Conservation (phyloP, 2,797 vertebrate genomes). For the Allobates femoralis region DNA sequence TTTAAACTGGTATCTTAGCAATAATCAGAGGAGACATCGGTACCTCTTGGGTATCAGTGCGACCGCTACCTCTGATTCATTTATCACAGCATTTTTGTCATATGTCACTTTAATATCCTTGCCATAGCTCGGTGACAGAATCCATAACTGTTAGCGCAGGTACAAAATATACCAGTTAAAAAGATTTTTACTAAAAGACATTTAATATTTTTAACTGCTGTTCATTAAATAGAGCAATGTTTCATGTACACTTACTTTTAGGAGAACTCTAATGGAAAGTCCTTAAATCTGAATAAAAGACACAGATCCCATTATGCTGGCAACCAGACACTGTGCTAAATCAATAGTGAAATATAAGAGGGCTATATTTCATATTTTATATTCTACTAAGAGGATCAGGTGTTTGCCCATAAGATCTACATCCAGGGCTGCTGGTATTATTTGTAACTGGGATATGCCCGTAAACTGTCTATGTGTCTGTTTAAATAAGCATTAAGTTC, state of each 20-base stretch:
- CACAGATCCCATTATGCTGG: slow-evolving; percentile 15
- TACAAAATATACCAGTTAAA: neutral
- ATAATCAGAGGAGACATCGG: neutral
- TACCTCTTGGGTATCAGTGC: neutral
- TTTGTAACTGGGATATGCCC: slow-evolving; percentile 73
- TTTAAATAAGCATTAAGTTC: slow-evolving; percentile 82
- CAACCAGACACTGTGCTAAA: slow-evolving; percentile 50
- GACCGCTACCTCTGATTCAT: neutral
- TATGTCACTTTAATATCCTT: neutral
- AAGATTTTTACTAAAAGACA: neutral
- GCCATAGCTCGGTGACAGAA: neutral
- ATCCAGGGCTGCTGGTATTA: slow-evolving; percentile 70
- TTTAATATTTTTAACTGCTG: slow-evolving; percentile 7
- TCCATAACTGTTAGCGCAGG: neutral
- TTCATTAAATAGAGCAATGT: neutral
- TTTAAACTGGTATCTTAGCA: neutral
- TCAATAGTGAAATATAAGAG: slow-evolving; percentile 61
- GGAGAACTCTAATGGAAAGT: slow-evolving; percentile 27
- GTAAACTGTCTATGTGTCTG: slow-evolving; percentile 77
- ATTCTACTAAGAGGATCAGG: slow-evolving; percentile 80
- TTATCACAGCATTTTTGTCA: neutral
- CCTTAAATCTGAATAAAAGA: slow-evolving; percentile 44
- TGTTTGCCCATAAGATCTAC: slow-evolving; percentile 79
- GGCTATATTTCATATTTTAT: slow-evolving; percentile 70
- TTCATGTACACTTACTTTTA: slow-evolving; percentile 12